Conservation (phyloP, 2,797 vertebrate species). For the Peromyscus nudipes region DNA sequence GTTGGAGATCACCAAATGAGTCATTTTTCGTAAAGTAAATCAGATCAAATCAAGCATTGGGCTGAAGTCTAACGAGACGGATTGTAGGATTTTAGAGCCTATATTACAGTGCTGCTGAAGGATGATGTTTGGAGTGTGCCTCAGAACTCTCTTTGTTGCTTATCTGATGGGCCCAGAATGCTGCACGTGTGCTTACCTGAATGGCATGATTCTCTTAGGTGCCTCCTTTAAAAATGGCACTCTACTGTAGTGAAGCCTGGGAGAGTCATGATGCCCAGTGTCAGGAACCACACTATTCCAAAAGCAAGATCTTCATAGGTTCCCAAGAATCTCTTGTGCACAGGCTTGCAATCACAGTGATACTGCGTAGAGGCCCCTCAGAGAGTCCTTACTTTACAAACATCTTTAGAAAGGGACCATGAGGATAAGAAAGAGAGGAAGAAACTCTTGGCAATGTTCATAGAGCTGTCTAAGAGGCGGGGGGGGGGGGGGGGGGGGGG, state of each 20-base stretch:
- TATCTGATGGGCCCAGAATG: conserved; percentile 41
- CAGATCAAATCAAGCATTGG: conserved; percentile 38
- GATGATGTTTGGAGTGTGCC: conserved; percentile 62
- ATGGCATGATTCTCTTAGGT: conserved; percentile 66
- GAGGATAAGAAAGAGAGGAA: background rate
- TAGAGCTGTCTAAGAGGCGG: background rate
- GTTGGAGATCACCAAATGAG: conserved; percentile 54
- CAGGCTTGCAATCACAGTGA: background rate
- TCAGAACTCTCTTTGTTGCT: conserved; percentile 67
- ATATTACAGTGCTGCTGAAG: conserved; percentile 73
- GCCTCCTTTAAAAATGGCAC: conserved; percentile 59
- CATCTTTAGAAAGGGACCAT: background rate
- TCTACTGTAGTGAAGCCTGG: conserved; percentile 48
- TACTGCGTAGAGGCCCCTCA: background rate
- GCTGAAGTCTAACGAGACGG: conserved; percentile 62
- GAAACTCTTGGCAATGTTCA: background rate
- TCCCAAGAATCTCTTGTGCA: background rate
- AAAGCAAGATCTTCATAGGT: conserved; percentile 35
- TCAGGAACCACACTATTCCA: conserved; percentile 11
- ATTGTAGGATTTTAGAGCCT: conserved; percentile 64
- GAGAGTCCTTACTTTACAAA: conserved; percentile 15
- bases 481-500: background rate
- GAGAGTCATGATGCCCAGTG: background rate
- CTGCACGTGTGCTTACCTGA: conserved; percentile 66
- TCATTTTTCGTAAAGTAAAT: conserved; percentile 58